Percentiles rank a stretch among this genome's conserved stretches.
Conservation (phyloP, 2,113 vertebrate genomes). For the Hipposideros armiger region DNA sequence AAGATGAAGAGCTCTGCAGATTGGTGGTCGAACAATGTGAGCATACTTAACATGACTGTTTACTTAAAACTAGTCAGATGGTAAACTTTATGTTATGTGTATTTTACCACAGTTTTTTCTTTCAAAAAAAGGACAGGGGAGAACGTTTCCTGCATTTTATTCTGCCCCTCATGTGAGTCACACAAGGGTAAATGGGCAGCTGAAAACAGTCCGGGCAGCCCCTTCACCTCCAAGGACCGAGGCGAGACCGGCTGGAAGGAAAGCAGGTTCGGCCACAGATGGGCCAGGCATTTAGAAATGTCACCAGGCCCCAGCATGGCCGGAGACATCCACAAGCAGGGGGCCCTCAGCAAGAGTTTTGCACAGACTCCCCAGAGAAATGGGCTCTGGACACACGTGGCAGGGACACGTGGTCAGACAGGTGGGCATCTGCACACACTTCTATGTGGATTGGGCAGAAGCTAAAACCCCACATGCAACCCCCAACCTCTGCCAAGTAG, state of each 20-base stretch:
- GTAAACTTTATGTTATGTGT: too few relatives aligned
- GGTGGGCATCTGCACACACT: fast-evolving
- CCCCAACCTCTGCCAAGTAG: not conserved
- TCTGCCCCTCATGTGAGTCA: not conserved
- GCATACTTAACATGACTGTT: not conserved
- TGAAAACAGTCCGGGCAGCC: not conserved
- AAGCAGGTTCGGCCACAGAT: not conserved
- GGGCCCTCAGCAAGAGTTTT: not conserved
- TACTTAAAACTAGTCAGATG: not conserved
- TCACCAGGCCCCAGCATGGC: too few relatives aligned
- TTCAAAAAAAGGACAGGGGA: not conserved
- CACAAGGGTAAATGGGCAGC: not conserved
- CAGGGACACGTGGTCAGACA: not conserved
- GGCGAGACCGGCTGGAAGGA: not conserved
- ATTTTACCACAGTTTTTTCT: not conserved
- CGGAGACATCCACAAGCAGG: not conserved
- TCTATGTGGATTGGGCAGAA: not conserved
- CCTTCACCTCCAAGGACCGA: not conserved
- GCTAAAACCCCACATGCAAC: not conserved
- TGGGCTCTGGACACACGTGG: not conserved
- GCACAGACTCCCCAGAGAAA: not conserved
- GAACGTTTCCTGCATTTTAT: not conserved
- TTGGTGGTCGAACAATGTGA: not conserved
- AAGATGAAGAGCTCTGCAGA: not conserved
- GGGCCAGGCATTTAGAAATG: not conserved